A percentile compares a stretch with the other conserved stretches of the same genome.
Conservation (phyloP, 2,797 vertebrate genomes). For the Meriones psammophilus region DNA sequence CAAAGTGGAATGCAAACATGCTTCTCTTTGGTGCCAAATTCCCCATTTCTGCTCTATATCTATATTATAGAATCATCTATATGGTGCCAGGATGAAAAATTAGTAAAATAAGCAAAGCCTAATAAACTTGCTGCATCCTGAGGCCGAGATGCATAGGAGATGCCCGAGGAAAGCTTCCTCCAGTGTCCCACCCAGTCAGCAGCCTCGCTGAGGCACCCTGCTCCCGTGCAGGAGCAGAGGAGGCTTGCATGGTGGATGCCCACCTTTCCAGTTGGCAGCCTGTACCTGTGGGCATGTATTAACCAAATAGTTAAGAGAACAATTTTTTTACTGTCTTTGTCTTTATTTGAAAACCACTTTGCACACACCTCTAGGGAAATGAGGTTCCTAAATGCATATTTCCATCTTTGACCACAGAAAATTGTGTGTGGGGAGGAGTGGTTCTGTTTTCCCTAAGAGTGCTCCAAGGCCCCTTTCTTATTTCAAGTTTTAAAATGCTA, state of each 20-base stretch:
- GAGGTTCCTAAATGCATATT: constrained; percentile 68
- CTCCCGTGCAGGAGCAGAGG: neutral
- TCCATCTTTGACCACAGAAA: constrained; percentile 67
- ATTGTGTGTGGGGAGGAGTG: neutral
- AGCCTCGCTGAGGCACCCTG: neutral
- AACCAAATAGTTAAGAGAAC: constrained; percentile 59
- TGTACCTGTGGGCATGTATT: neutral
- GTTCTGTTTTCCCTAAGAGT: constrained; percentile 49
- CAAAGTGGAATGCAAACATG: neutral
- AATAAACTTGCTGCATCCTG: neutral
- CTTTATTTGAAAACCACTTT: constrained; percentile 73
- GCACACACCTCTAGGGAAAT: constrained; percentile 54
- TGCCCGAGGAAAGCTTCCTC: neutral
- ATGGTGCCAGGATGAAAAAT: constrained; percentile 1
- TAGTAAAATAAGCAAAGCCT: neutral
- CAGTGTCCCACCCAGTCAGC: neutral
- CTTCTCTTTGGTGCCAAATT: neutral
- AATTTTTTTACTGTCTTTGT: constrained; percentile 22
- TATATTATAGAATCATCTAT: neutral
- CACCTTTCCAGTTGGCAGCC: neutral
- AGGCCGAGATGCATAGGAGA: neutral
- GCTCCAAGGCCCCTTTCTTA: constrained; percentile 72
- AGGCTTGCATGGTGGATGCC: neutral
- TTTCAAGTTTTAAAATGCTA: constrained; percentile 76
- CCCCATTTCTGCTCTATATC: neutral